Base-by-base conservation (phyloP, 2,113 vertebrate species). In the Actenoides hombroni region DNA sequence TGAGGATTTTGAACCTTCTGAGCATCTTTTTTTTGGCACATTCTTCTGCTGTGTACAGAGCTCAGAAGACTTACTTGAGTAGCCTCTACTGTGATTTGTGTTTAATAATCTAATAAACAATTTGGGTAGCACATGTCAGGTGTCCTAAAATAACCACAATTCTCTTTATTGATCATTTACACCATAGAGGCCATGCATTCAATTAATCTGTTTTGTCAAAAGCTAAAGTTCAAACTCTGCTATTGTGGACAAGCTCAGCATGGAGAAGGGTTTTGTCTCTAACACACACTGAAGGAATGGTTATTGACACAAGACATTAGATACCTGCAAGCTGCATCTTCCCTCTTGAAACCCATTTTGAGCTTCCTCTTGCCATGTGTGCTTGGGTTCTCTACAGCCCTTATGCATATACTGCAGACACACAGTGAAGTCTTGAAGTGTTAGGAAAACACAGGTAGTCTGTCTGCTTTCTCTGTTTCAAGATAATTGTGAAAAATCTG, bases 191-290 rank as follows among this genome's bases (percentile, higher is more conserved):
- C 16, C 13, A 7, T 2, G 4, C 15, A 19, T 46, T 9, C 5
- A 25, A 26, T 19, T 59, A 15, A 39, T 16, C 44, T 59, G 20
- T n/a, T 60, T 77, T 25, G 29, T 71, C 26, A 64, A 51, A n/a
- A 65, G 11, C 16, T 83, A 28, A 49, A 37, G 26, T 39, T 49
- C 23, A 63, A 24, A 31, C 1, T 65, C 49, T 64, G 1, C 11
- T 64, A 2, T 11, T 2, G 4, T 39, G 33, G 33, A 19, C 13
- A 64, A 39, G 5, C 9, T 56, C 11, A 33, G 0, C 1, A 0
- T 16, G 37, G 26, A 26, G 16, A 76, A 68, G 17, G 2, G 9
- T 51, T 77, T 64, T 59, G 44, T 13, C 12, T 31, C 18, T 29
- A 29, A 5, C 6, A n/a, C 9, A 26, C 15, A 29, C 4, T 48